Conservation (phyloP, 2,797 vertebrate species). For the Tapirus indicus region DNA sequence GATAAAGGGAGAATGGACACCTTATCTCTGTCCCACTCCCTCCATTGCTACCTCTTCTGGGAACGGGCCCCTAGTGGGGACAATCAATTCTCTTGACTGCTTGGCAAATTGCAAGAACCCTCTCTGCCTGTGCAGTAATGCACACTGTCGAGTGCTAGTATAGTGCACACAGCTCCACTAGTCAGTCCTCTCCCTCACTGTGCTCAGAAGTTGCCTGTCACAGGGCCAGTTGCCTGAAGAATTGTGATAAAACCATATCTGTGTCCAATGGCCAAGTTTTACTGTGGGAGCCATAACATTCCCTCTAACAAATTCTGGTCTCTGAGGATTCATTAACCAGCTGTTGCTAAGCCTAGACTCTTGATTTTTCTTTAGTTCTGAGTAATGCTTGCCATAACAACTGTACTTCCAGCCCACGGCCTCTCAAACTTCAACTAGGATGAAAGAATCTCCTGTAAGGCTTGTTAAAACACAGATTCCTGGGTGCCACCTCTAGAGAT, state of each 20-base stretch:
- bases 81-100: not conserved
- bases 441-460: not conserved
- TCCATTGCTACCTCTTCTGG: not conserved
- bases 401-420: not conserved
- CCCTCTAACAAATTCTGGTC: not conserved
- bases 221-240: not conserved
- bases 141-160: fast-evolving
- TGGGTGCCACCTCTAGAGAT: not conserved
- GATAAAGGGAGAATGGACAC: constrained; percentile 47
- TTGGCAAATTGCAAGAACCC: not conserved
- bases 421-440: not conserved
- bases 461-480: too few relatives aligned
- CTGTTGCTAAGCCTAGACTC: not conserved
- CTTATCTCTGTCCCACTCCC: constrained; percentile 39
- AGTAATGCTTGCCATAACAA: not conserved
- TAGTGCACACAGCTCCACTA: fast-evolving
- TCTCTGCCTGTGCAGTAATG: not conserved
- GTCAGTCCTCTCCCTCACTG: not conserved
- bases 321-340: not conserved
- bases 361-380: not conserved
- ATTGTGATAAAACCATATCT: not conserved
- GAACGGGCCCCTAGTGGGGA: not conserved
- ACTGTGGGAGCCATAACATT: fast-evolving
- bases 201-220: not conserved
- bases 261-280: not conserved